phyloP scores from a whole-genome alignment of 2,113 vertebrate species.

The Eublepharis macularius region DNA sequence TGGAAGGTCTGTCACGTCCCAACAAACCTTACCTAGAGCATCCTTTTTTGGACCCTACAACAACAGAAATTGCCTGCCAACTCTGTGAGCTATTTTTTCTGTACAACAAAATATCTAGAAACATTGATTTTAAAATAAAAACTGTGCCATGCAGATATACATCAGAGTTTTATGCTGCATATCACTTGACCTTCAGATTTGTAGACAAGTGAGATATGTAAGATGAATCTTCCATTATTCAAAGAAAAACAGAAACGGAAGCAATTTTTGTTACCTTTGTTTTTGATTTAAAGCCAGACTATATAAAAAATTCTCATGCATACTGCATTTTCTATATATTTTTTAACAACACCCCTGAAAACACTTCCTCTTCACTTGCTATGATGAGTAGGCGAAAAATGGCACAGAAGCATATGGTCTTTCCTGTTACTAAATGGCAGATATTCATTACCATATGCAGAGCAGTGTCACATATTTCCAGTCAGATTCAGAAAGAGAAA shows the following conservation, averaged over 20 bases:
- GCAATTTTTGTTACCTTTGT: neutral
- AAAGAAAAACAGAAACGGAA: neutral
- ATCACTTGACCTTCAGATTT: neutral
- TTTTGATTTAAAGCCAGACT: neutral
- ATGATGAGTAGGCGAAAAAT: constrained; percentile 30
- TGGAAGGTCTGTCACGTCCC: neutral
- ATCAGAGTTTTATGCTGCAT: neutral
- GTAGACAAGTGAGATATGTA: neutral
- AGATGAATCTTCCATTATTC: too few relatives aligned
- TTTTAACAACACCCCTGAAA: constrained; percentile 14
- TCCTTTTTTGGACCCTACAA: neutral
- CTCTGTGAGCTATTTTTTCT: neutral
- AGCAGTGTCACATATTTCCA: constrained; percentile 34
- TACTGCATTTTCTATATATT: constrained; percentile 19
- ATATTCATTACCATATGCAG: constrained; percentile 42
- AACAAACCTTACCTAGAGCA: neutral
- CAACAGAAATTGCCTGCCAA: neutral
- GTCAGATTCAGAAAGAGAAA: constrained; percentile 25
- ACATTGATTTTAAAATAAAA: neutral
- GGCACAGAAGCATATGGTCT: constrained; percentile 49
- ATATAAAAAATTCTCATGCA: neutral
- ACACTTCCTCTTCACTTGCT: constrained; percentile 47
- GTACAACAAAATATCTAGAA: neutral
- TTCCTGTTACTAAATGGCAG: constrained; percentile 42
- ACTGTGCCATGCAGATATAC: too few relatives aligned